These are phyloP conservation scores for Siderastrea radians DNA, from an alignment of 92 coral and sea anemone genomes.

Conservation along the genomic window DNA sequence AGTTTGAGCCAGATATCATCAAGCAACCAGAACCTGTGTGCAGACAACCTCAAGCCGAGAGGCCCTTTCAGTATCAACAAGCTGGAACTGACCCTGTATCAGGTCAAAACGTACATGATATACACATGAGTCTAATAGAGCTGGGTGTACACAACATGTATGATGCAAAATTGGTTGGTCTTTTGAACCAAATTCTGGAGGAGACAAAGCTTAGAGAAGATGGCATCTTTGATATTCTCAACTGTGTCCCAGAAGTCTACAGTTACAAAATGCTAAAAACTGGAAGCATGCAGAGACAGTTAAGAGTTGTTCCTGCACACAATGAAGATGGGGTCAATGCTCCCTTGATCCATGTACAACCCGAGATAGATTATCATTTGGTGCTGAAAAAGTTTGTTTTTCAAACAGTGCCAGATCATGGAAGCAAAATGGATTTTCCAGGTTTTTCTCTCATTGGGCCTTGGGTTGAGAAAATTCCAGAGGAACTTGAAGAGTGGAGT, in stretches of 20 bases:
- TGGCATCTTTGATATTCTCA: slow-evolving; percentile 37
- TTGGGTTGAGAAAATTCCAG: slow-evolving; percentile 29
- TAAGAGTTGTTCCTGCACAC: slow-evolving; percentile 37
- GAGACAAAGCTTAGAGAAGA: slow-evolving; percentile 42
- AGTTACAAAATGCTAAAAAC: slow-evolving; percentile 34
- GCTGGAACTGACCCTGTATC: slow-evolving; percentile 21
- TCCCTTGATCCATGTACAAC: slow-evolving; percentile 19
- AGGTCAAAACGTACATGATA: slow-evolving; percentile 9
- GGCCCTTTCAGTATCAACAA: slow-evolving; percentile 15
- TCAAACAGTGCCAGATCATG: slow-evolving; percentile 15
- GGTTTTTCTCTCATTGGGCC: slow-evolving; percentile 49
- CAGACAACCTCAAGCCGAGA: neutral
- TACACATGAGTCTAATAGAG: slow-evolving; percentile 21
- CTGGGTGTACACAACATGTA: slow-evolving; percentile 37
- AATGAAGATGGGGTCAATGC: slow-evolving; percentile 17
- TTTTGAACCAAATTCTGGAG: slow-evolving; percentile 28
- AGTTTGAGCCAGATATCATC: neutral
- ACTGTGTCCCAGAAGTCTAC: slow-evolving; percentile 22
- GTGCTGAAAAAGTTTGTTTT: slow-evolving; percentile 47
- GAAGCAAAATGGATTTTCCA: slow-evolving; percentile 37
- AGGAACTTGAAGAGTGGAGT: slow-evolving; percentile 35
- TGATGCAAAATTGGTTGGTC: slow-evolving; percentile 38
- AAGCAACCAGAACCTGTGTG: slow-evolving; percentile 10
- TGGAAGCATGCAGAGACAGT: slow-evolving; percentile 45
- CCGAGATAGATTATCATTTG: slow-evolving; percentile 38